These are phyloP conservation scores for cat (Felis catus) DNA, from an alignment of 2,113 vertebrate genomes.

Conservation along the genomic window F.catus_Fca126_mat1.0 CM031421.1:32350501-32351000, in stretches of 20 bases:
- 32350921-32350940: background rate
- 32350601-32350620: background rate
- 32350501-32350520: background rate
- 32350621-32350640: background rate
- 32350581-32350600: too few species aligned
- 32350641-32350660: background rate
- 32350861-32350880: background rate
- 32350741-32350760: background rate
- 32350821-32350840: background rate
- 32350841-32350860: background rate
- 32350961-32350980: accelerated
- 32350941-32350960: background rate
- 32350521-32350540: background rate
- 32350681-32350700: background rate
- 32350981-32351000: background rate
- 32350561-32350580: background rate
- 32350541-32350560: background rate
- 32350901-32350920: background rate
- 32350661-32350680: background rate
- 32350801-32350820: background rate
- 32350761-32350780: background rate
- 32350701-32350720: background rate
- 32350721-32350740: background rate
- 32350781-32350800: background rate
- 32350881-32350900: background rate